Base-by-base conservation (phyloP, 2,888 invertebrate genomes). In the Linnaemya vulpina region DNA sequence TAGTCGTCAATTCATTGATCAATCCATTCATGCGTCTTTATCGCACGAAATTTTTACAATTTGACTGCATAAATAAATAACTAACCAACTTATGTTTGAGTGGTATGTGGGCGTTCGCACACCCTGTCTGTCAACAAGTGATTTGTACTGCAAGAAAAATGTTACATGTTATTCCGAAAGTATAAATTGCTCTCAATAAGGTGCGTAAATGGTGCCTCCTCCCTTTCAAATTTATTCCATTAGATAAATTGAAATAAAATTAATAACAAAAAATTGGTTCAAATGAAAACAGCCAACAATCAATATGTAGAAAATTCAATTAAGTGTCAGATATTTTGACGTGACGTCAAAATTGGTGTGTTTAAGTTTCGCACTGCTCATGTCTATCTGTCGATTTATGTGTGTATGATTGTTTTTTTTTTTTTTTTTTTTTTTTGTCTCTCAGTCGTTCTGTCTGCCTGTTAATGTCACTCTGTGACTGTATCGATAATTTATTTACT, bases 71-170 rank as follows among this genome's bases (percentile, higher is more conserved):
- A 75, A 75, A 81, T 71, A 70, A 78, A 78, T 46, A 78, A 20
- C 62, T 43, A 60, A 68, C 13, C 49, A 38, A 70, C 11, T 38
- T 40, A 78, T 65, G 46, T 49, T 30, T 15, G 43, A 8, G 38
- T 68, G 20, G 13, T 55, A 75, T 74, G 85, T 85, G 71, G 85
- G 85, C 78, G 82, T 71, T 60, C 38, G 71, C 85, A 85, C 85
- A 82, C 82, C 85, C 85, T 85, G 85, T 78, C 85, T 85, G 82
- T 82, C 78, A 82, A 53, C 82, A 85, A 85, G 85, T 82, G 85
- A 78, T 82, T 82, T 78, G 71, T 49, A 22, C 70, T 49, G 70
- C 25, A n/a, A 75, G 53, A 38, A 51, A 62, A 35, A 11, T 17
- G 30, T 65, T 49, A 71, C 70, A 22, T 79, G 43, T 74, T 63